Evolutionary conservation across 2,113 vertebrate species (phyloP), one percentile per base, ranked within the genome.

Genomic region (Herpetotheres cachinnans): DNA sequence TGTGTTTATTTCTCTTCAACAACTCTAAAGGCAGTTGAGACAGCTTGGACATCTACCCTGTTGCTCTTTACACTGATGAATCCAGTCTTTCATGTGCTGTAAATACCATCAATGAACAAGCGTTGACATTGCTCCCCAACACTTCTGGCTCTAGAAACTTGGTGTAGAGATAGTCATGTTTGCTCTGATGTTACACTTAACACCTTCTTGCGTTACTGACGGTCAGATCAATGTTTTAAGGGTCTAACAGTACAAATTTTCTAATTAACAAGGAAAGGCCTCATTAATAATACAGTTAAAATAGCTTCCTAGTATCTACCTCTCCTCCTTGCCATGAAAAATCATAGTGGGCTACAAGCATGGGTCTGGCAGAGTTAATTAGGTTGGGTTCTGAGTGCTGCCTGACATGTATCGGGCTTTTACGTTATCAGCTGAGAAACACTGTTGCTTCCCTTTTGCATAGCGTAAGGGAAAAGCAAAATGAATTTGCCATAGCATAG

Each of bases 181-280:
- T 69, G 49, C 18, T 42, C 9, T 38, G 7, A 11, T 8, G 27
- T 27, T 42, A 32, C 40, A 24, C 2, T 12, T 89, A 29, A 2
- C 9, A 13, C 46, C 30, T 25, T 56, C 26, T 59, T 81, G 26
- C 4, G 0, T n/a, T 38, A 14, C 36, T 58, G 40, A 14, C 55
- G 38, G 26, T 61, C 82, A 70, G 34, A 92, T 65, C 15, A 24
- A 56, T 11, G 26, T 38, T 56, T 73, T n/a, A 77, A 38, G 5
- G 13, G 26, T 34, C 9, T 55, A 32, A 52, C 4, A 29, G 30
- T 15, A 14, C 11, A 40, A 4, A 20, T 66, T 78, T 66, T 66
- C 36, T 50, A 62, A 58, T n/a, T 26, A 71, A 54, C 0, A 0
- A 6, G 24, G 21, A 63, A 54, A 44, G 21, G 4, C 4, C 9